Conservation (phyloP, 2,888 invertebrate species). For the Gnatocerus cornutus region DNA sequence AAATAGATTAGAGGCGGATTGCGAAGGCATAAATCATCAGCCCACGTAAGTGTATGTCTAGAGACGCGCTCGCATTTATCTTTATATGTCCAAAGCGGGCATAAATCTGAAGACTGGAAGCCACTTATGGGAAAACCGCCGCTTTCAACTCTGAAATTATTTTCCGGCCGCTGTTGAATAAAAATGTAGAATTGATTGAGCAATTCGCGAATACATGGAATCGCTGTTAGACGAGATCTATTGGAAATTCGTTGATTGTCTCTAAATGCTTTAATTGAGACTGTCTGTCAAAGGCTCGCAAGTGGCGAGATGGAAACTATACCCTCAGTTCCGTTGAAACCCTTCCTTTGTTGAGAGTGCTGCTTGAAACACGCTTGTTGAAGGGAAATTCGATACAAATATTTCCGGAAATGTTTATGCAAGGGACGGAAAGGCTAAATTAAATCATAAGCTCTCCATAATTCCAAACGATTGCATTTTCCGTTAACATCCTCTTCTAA, state of each 20-base stretch:
- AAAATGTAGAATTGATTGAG: constrained; percentile 16
- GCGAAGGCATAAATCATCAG: constrained; percentile 33
- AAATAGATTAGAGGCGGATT: constrained; percentile 38
- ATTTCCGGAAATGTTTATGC: constrained; percentile 42
- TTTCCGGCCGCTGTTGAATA: constrained; percentile 8
- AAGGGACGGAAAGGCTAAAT: constrained; percentile 6
- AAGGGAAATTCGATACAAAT: constrained; percentile 44
- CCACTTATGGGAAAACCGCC: constrained; percentile 25
- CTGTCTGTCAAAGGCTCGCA: constrained; percentile 27
- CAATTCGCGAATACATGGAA: constrained; percentile 15
- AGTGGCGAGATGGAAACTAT: constrained; percentile 9
- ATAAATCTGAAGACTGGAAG: constrained; percentile 30
- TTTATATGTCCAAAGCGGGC: constrained; percentile 34
- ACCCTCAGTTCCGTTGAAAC: constrained; percentile 2
- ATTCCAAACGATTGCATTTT: background rate
- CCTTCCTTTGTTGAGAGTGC: constrained; percentile 31
- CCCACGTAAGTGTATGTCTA: constrained; percentile 18
- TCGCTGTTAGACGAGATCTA: constrained; percentile 10
- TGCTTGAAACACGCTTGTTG: constrained; percentile 25
- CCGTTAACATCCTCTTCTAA: too few relatives aligned
- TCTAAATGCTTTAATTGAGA: constrained; percentile 41
- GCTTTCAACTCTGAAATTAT: constrained; percentile 34
- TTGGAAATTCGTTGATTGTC: constrained; percentile 23
- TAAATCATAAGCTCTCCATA: background rate
- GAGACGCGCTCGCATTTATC: constrained; percentile 31